A percentile compares a stretch with the other conserved stretches of the same genome.
Evolutionary conservation across 2,888 invertebrate genomes (phyloP).

Genomic region (Polydrusus pterygomalis): DNA sequence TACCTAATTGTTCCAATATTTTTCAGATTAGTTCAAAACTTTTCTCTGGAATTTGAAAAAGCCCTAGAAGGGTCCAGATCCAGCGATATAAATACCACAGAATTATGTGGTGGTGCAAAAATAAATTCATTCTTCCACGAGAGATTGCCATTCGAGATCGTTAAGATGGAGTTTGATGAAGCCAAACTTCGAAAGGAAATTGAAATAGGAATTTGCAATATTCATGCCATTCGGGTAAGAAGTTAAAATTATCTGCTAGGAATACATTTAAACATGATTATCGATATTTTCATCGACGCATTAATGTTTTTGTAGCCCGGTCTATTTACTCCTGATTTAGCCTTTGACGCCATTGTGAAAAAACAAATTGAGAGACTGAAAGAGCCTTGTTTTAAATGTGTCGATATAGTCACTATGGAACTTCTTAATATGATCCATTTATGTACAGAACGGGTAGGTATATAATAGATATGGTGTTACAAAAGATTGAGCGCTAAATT

Average conservation of each 20-base stretch:
- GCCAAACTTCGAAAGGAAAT: conserved; percentile 98
- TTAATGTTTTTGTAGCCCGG: conserved; percentile 82
- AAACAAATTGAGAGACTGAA: conserved; percentile 97
- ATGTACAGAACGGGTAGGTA: conserved; percentile 93
- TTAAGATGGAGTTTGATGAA: conserved; percentile 99
- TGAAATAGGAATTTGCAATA: conserved; percentile 98
- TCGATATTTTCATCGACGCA: neutral
- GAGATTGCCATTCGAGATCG: conserved; percentile 98
- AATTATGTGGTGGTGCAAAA: conserved; percentile 98
- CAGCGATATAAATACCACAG: conserved; percentile 96
- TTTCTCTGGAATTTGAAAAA: conserved; percentile 98
- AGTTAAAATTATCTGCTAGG: conserved; percentile 39
- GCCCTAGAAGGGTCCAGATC: conserved; percentile 98
- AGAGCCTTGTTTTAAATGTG: conserved; percentile 98
- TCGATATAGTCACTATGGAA: conserved; percentile 97
- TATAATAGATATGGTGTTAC: neutral
- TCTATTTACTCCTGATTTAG: conserved; percentile 99
- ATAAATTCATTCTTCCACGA: conserved; percentile 99
- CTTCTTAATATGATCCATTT: conserved; percentile 95
- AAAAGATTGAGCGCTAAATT: conserved; percentile 13
- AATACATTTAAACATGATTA: no score
- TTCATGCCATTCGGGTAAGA: conserved; percentile 91
- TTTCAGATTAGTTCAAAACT: conserved; percentile 96
- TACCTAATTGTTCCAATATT: neutral
- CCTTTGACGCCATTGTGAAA: conserved; percentile 99